Evolutionary conservation across 2,888 invertebrate genomes (phyloP).

Genomic region (Calephelis perditalis): DNA sequence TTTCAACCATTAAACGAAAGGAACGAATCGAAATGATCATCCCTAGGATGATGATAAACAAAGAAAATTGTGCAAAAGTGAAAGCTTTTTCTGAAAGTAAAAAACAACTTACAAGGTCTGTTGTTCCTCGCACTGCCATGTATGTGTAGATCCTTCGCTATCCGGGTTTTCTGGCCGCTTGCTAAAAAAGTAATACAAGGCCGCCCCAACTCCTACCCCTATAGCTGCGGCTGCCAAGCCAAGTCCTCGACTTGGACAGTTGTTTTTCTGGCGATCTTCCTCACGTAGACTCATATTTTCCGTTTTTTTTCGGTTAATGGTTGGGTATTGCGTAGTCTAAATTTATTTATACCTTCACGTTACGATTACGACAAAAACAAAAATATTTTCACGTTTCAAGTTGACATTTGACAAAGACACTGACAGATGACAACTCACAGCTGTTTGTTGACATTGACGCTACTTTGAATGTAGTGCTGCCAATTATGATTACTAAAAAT

Average conservation of each 20-base stretch:
- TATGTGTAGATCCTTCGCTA: constrained; percentile 46
- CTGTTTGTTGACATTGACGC: too few species aligned
- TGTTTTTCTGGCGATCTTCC: constrained; percentile 51
- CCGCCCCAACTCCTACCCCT: constrained; percentile 66
- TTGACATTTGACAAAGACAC: too few species aligned
- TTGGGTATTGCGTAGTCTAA: constrained; percentile 18
- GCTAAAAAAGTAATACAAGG: constrained; percentile 63
- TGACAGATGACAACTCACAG: too few species aligned
- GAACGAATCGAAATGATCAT: too few species aligned
- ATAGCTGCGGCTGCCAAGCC: constrained; percentile 63
- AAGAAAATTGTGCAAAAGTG: neutral
- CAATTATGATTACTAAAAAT: too few species aligned
- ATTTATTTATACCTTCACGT: constrained; percentile 16
- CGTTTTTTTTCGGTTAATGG: constrained; percentile 18
- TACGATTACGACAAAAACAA: constrained; percentile 10
- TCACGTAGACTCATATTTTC: constrained; percentile 55
- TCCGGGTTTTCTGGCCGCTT: constrained; percentile 51
- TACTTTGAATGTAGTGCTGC: too few species aligned
- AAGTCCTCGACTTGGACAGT: constrained; percentile 54
- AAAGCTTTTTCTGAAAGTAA: neutral
- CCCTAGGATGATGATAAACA: neutral
- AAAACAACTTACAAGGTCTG: constrained; percentile 32
- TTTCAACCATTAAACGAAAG: too few species aligned
- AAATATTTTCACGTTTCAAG: constrained; percentile 5
- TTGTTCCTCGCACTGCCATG: constrained; percentile 45